Base-by-base conservation (phyloP, 2,797 vertebrate genomes). In the Hippopotamyrus pictus region DNA sequence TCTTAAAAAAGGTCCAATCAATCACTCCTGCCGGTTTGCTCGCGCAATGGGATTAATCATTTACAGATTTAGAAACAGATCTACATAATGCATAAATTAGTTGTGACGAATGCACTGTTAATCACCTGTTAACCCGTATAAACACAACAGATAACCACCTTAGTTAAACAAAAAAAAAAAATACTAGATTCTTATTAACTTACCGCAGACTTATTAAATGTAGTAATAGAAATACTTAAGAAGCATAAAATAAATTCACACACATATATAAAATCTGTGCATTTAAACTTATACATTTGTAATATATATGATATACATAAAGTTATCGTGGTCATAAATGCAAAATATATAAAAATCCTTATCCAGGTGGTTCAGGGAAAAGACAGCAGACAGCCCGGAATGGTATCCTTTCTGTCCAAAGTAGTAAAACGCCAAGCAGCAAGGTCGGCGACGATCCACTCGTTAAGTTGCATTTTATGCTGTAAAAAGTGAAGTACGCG, bases 401-500 rank as follows among this genome's bases (percentile, higher is more conserved):
- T 50, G 22, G 19, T 84, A 84, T 84, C 82, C 82, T 50, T 83
- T 83, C 41, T 48, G 37, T 83, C n/a, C 41, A 84, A 84, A 84
- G 9, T 17, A 79, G 73, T 44, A 79, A 84, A 84, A 22, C 44
- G 22, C 48, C 83, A 85, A 83, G 79, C 41, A 11, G 79, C 19
- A 12, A 83, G n/a, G 79, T 50, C 41, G 46, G 22, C 79, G 79
- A 46, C n/a, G n/a, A 46, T 83, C 79, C 79, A 83, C 41, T 48
- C 41, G 46, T 44, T 44, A 46, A 48, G 1, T n/a, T 29, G 83
- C n/a, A 50, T 48, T 46, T 85, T 3, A 85, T 85, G 44, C 48
- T 14, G 44, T 25, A 25, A 50, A 25, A 85, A 14, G 48, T 51
- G n/a, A 85, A 85, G 48, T 12, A 85, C n/a, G 44, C 48, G 0